A percentile compares a stretch with the other conserved stretches of the same genome.
Evolutionary conservation across 2,797 vertebrate genomes (phyloP).

Genomic region (Tiaroga cobitis): DNA sequence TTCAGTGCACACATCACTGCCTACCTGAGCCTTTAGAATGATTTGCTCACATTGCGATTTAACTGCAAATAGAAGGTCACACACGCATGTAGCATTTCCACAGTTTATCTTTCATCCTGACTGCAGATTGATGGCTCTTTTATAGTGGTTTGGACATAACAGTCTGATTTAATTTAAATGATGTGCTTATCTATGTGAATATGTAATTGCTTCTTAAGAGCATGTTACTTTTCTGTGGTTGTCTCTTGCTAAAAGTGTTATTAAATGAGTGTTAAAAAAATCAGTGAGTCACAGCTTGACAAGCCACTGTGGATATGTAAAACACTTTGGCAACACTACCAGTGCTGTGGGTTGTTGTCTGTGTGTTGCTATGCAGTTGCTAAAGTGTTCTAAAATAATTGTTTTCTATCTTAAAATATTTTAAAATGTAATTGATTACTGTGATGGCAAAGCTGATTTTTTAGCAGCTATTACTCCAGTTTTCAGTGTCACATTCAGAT

Average conservation of each 20-base stretch:
- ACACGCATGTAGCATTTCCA: not conserved
- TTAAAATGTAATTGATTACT: not conserved
- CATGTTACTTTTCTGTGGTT: not conserved
- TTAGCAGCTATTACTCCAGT: not conserved
- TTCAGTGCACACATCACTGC: slow-evolving; percentile 61
- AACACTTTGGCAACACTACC: not conserved
- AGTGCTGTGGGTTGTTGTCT: not conserved
- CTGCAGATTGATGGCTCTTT: slow-evolving; percentile 1
- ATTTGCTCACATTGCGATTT: slow-evolving; percentile 20
- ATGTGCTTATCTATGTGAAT: not conserved
- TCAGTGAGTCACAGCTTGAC: not conserved
- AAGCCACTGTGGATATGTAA: not conserved
- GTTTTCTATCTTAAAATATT: not conserved
- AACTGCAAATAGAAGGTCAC: not conserved
- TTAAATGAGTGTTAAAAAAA: not conserved
- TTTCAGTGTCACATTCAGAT: not conserved
- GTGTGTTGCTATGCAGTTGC: not conserved
- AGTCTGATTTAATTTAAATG: slow-evolving; percentile 39
- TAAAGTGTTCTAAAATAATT: not conserved
- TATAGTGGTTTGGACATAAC: slow-evolving; percentile 18
- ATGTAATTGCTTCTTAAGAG: not conserved
- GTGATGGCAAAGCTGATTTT: not conserved
- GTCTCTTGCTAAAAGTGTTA: slow-evolving; percentile 4
- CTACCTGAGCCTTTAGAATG: slow-evolving; percentile 57
- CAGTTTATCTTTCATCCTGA: not conserved